Evolutionary conservation across 2,888 invertebrate genomes (phyloP), one percentile per base, ranked within the genome.

Genomic region (Vandiemenella viatica): DNA sequence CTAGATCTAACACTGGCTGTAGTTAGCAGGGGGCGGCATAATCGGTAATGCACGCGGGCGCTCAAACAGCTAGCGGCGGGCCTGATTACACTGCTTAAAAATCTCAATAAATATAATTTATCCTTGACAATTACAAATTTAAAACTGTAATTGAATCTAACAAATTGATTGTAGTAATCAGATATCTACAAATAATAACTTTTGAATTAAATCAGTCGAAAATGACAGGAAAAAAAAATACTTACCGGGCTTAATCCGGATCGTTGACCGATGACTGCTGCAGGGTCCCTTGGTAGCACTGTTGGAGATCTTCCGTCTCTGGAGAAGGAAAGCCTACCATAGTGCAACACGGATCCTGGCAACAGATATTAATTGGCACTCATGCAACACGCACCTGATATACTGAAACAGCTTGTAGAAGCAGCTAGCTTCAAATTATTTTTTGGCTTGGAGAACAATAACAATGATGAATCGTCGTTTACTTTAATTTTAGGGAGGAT

Each of bases 291-390:
- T 1, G 66, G 61, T 1, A 62, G 49, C 22, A 67, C 63, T 6
- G 66, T 66, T 1, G 64, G 63, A 13, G 54, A 54, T 1, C 55
- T 51, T 3, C 58, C 50, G 46, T 61, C 58, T 43, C 55, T 59
- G 17, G 65, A 59, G 56, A 67, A 67, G 26, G 63, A 63, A 49
- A 60, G 61, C 4, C 60, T 55, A 1, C 61, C 64, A 53, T 67
- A 67, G 51, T 67, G 67, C 64, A 66, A 64, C n/a, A 67, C 59
- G 5, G 64, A 64, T 7, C 54, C 56, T 49, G 43, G 37, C n/a
- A n/a, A n/a, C n/a, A n/a, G n/a, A 37, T 10, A 22, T 32, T 32
- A 32, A 13, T 13, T 32, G 32, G 6, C 13, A 26, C 13, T 8
- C 13, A 26, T 32, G 32, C 10, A 2, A 32, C 5, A 32, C 18